Conservation (phyloP, 1,140 invertebrate species). For the Drosophila littoralis region DNA sequence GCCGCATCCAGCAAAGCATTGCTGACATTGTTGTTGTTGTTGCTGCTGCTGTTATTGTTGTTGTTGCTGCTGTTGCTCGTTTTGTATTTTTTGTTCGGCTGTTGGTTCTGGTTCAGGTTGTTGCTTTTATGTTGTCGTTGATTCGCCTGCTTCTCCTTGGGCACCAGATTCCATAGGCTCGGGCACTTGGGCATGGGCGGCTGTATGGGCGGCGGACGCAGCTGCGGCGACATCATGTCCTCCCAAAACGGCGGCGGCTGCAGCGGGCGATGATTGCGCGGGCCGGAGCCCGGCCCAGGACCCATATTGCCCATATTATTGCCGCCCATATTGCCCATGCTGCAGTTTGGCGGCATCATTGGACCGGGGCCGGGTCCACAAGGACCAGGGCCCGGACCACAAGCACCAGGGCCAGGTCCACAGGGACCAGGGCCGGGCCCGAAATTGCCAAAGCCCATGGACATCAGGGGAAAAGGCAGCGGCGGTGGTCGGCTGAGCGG, state of each 20-base stretch:
- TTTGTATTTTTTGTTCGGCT: conserved; percentile 60
- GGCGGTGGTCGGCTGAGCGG: conserved; percentile 60
- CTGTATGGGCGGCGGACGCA: conserved; percentile 60
- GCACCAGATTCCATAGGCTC: conserved; percentile 65
- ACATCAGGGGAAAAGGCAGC: conserved; percentile 59
- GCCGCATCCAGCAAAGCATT: conserved; percentile 27
- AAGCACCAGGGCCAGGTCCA: conserved; percentile 55
- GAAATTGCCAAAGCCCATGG: conserved; percentile 58
- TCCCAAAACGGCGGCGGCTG: conserved; percentile 74
- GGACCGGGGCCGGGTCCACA: conserved; percentile 48
- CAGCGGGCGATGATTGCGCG: conserved; percentile 48
- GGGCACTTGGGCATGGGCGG: conserved; percentile 75
- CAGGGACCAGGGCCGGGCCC: conserved; percentile 49
- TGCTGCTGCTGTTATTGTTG: conserved; percentile 18
- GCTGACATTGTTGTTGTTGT: conserved; percentile 11
- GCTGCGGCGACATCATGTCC: conserved; percentile 70
- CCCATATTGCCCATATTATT: conserved; percentile 28
- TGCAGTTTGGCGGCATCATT: conserved; percentile 28
- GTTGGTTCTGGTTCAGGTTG: conserved; percentile 28
- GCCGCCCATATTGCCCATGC: conserved; percentile 12
- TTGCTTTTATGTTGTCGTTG: conserved; percentile 21
- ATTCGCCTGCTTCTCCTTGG: conserved; percentile 48
- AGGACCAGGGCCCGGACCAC: conserved; percentile 43
- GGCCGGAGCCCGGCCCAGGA: conserved; percentile 14
- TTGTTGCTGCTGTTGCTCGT: conserved; percentile 21